Evolutionary conservation across 2,888 invertebrate species (phyloP), one percentile per base, ranked within the genome.

Genomic region (Papilio protenor): DNA sequence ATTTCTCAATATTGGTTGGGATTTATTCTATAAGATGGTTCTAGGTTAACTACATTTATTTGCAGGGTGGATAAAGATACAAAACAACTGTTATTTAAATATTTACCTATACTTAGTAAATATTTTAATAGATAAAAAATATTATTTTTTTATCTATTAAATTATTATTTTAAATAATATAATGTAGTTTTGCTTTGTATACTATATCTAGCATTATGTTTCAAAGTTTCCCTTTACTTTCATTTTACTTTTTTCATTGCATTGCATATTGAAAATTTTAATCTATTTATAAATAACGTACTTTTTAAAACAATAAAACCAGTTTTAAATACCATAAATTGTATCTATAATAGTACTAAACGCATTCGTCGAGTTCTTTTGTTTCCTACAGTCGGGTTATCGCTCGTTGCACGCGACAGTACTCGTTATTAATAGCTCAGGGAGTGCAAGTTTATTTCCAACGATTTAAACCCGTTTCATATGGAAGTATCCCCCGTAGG

Each of bases 341-440:
- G 21, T 72, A 73, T 66, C 23, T 77, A n/a, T n/a, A n/a, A n/a
- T n/a, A 77, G 45, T 52, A 21, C 21, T 64, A 40, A 52, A 76
- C 49, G 52, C 49, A 21, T 27, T 45, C 21, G n/a, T 21, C 66
- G 66, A 8, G 45, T 69, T 69, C 66, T 47, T 57, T 40, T 66
- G 55, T 66, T 77, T 73, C 61, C 49, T 40, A 52, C 21, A 18
- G 23, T 27, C 23, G 66, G 55, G n/a, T 77, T 73, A 64, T 77
- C 64, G 55, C 64, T 33, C 33, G 61, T 6, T 52, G 76, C 77
- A 77, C 77, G 73, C 73, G 55, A 72, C 72, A 71, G 72, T 52
- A 16, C 47, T 3, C 71, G 8, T 71, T 71, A 71, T 71, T 71
- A 71, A 75, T 75, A 69, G 52, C 75, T 47, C 40, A 52, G 75